These are phyloP conservation scores for Neodon shergylaensis DNA, from an alignment of 2,113 vertebrate species.

Conservation along the genomic window DNA sequence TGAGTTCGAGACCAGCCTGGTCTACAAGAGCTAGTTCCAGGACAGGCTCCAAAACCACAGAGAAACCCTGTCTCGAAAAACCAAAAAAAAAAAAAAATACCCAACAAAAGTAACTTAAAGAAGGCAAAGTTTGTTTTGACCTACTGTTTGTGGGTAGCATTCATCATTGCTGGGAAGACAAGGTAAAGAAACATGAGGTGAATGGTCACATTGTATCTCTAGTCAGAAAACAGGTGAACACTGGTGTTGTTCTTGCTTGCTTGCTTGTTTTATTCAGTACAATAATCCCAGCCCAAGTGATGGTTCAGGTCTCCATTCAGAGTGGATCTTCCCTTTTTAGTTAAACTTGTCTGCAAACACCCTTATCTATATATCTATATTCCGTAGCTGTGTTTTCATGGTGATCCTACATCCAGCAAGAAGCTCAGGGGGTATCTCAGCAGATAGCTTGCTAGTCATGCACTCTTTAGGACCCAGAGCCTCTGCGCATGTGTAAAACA, in stretches of 20 bases:
- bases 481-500: neutral
- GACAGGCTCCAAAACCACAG: too few relatives aligned
- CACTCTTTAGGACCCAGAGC: neutral
- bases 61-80: too few relatives aligned
- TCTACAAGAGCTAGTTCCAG: too few relatives aligned
- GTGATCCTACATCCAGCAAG: neutral
- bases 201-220: neutral
- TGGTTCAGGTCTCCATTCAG: neutral
- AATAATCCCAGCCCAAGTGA: neutral
- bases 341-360: neutral
- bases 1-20: too few relatives aligned
- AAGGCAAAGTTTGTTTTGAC: neutral
- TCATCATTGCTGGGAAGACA: neutral
- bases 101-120: neutral
- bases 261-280: neutral
- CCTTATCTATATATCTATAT: too few relatives aligned
- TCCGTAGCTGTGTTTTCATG: neutral
- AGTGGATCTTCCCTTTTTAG: neutral
- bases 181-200: neutral
- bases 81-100: too few relatives aligned
- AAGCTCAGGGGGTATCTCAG: neutral
- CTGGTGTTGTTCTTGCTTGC: neutral
- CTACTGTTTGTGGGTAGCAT: neutral
- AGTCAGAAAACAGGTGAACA: neutral
- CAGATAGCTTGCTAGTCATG: neutral